Evolutionary conservation across 1,140 invertebrate species (phyloP).

Genomic region (Euura saliciscinereae): DNA sequence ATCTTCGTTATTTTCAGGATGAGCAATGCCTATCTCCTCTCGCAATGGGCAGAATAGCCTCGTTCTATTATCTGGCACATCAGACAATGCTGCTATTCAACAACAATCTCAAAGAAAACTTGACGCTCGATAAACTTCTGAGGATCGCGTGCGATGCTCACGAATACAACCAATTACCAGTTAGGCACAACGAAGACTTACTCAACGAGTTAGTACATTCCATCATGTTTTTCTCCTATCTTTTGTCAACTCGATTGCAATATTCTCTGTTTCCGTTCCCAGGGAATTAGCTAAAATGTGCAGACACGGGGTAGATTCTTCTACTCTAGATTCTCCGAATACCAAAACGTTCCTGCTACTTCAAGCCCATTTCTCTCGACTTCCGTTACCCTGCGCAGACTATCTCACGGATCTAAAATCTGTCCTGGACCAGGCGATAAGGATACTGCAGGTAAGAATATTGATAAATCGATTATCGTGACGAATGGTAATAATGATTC

Average conservation of each 20-base stretch:
- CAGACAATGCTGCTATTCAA: slow-evolving; percentile 87
- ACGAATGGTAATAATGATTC: slow-evolving; percentile 9
- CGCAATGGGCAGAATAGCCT: slow-evolving; percentile 90
- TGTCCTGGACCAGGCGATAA: slow-evolving; percentile 93
- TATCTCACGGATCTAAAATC: slow-evolving; percentile 97
- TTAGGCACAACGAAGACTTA: slow-evolving; percentile 97
- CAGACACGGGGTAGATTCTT: slow-evolving; percentile 73
- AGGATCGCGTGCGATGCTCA: slow-evolving; percentile 81
- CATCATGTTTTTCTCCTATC: slow-evolving; percentile 15
- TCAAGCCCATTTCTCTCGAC: slow-evolving; percentile 89
- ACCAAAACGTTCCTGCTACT: slow-evolving; percentile 93
- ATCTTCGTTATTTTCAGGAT: slow-evolving; percentile 60
- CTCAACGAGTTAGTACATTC: slow-evolving; percentile 77
- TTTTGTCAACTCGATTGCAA: background rate
- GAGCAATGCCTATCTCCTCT: slow-evolving; percentile 75
- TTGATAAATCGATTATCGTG: background rate
- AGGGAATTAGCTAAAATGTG: slow-evolving; percentile 84
- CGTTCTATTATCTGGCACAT: slow-evolving; percentile 97
- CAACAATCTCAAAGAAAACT: slow-evolving; percentile 68
- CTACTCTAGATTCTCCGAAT: slow-evolving; percentile 86
- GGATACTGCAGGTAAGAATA: slow-evolving; percentile 84
- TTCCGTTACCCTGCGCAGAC: slow-evolving; percentile 86
- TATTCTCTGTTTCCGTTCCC: slow-evolving; percentile 40
- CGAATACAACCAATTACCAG: slow-evolving; percentile 94
- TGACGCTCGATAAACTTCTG: slow-evolving; percentile 78